Base-by-base conservation (phyloP, 2,113 vertebrate genomes). In the Gymnogyps californianus region DNA sequence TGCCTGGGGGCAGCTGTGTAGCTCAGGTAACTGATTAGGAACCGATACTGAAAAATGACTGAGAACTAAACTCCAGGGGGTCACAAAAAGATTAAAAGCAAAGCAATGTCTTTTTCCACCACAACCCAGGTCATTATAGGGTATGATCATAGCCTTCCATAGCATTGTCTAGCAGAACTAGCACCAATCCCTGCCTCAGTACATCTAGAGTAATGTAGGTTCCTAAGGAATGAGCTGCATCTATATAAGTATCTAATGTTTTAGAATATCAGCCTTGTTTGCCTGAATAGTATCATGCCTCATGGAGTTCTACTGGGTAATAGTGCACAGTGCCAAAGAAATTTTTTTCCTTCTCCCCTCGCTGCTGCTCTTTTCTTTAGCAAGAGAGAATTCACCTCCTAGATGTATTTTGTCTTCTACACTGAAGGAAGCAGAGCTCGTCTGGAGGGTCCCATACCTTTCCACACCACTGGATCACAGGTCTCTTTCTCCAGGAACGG, bases 11-110 rank as follows among this genome's bases (percentile, higher is more conserved):
- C 91, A 97, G 94, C 95, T 96, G 81, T 20, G 54, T 57, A 87
- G 91, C 86, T 96, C 95, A 96, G 89, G 64, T 95, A 83, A 84
- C 92, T 57, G 58, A 79, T 77, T 52, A 87, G 94, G 95, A 96
- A 97, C 70, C 29, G 87, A 96, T 94, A 89, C 90, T 74, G 70
- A 93, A 79, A 95, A 94, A 76, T 65, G 31, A 61, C 49, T 67
- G 57, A 83, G 85, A 91, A 90, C 57, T 77, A 15, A 91, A 89
- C 36, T 72, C 40, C 62, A 85, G 44, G 28, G 89, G 59, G 78
- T 61, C 87, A 87, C 44, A 92, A 74, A 89, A 83, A 47, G 42
- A 89, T 51, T 71, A 80, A 76, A 93, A 89, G 52, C 36, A 61
- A 89, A 77, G 52, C 24, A 51, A 29, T 47, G 40, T 32, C 77